Evolutionary conservation across 2,797 vertebrate genomes (phyloP).

Genomic region (Muraenolepis orangiensis): DNA sequence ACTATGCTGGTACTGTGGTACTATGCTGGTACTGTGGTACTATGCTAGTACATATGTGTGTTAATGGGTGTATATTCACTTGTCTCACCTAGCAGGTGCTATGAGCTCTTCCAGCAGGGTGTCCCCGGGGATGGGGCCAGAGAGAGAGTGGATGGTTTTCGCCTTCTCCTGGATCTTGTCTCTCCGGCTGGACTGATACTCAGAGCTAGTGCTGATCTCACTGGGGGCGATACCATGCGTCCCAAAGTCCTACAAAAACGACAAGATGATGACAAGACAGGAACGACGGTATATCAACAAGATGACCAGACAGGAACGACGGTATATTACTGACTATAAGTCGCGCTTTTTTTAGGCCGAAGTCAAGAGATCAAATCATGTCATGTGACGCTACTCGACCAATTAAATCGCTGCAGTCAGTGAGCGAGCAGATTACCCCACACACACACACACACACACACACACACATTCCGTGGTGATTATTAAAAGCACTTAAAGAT

Average conservation of each 20-base stretch:
- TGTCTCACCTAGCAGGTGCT: slow-evolving; percentile 78
- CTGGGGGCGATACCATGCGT: slow-evolving; percentile 93
- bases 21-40: neutral
- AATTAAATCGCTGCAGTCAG: too few species aligned
- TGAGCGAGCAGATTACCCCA: too few species aligned
- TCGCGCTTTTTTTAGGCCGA: too few species aligned
- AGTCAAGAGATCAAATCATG: too few species aligned
- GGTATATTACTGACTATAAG: too few species aligned
- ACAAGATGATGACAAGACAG: slow-evolving; percentile 12
- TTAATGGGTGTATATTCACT: neutral
- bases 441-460: too few species aligned
- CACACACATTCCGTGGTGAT: too few species aligned
- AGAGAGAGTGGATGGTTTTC: slow-evolving; percentile 74
- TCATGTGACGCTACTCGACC: too few species aligned
- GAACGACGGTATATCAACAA: too few species aligned
- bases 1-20: neutral
- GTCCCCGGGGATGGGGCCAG: slow-evolving; percentile 86
- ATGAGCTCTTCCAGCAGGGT: slow-evolving; percentile 86
- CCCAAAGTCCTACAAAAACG: slow-evolving; percentile 80
- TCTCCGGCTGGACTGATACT: slow-evolving; percentile 83
- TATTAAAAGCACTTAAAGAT: too few species aligned
- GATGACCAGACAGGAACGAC: too few species aligned
- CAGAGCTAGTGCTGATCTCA: slow-evolving; percentile 84
- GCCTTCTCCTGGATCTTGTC: slow-evolving; percentile 82
- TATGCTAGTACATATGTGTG: neutral